These are phyloP conservation scores for Saguinus imperator DNA, from an alignment of 2,113 vertebrate genomes.

Conservation along the genomic window DNA sequence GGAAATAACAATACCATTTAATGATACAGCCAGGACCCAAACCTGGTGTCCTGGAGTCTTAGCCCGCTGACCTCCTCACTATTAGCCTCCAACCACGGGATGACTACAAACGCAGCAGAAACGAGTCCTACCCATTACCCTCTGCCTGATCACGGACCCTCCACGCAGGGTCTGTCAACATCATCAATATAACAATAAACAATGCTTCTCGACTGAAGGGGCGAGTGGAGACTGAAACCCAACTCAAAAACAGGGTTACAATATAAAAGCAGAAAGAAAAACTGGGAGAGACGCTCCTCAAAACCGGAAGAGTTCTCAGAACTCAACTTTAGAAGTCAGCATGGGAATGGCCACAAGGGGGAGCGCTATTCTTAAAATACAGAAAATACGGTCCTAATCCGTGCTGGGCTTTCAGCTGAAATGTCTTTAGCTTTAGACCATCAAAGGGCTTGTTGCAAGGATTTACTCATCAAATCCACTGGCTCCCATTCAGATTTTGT, in stretches of 20 bases:
- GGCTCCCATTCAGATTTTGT: background rate
- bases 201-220: background rate
- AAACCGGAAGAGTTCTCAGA: background rate
- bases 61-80: background rate
- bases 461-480: background rate
- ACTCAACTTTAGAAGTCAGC: background rate
- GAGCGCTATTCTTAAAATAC: conserved; percentile 38
- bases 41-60: background rate
- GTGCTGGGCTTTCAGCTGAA: background rate
- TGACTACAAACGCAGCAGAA: no score
- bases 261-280: background rate
- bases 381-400: background rate
- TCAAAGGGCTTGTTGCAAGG: background rate
- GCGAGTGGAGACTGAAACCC: background rate
- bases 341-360: conserved; percentile 15
- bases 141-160: no score
- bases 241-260: background rate
- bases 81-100: background rate
- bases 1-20: background rate
- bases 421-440: background rate
- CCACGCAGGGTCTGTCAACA: background rate
- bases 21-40: background rate
- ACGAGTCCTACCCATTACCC: background rate
- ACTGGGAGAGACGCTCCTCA: background rate
- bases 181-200: background rate